Evolutionary conservation across 2,113 vertebrate genomes (phyloP).

Genomic region (Tachysurus fulvidraco): DNA sequence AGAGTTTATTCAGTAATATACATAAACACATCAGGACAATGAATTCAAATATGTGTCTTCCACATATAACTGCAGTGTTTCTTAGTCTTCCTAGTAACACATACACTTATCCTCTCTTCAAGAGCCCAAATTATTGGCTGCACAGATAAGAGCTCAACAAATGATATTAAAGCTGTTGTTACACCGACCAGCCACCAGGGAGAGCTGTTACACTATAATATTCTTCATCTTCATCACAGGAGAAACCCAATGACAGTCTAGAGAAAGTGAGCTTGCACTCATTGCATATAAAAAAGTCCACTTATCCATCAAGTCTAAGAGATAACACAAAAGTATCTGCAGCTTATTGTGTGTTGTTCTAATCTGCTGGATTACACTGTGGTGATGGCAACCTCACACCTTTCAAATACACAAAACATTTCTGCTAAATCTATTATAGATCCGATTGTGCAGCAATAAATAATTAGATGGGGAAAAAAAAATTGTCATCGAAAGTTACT

Average conservation of each 20-base stretch:
- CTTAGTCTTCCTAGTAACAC: slow-evolving; percentile 68
- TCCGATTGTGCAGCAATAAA: not conserved
- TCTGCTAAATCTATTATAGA: not conserved
- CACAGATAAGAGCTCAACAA: slow-evolving; percentile 53
- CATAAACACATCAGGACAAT: not conserved
- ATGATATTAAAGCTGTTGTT: slow-evolving; percentile 55
- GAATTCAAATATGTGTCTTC: not conserved
- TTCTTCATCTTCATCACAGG: not conserved
- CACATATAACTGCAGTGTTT: slow-evolving; percentile 51
- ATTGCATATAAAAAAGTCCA: not conserved
- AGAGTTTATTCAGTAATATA: not conserved
- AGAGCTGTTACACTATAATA: slow-evolving; percentile 13
- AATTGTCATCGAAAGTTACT: not conserved
- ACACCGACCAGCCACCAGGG: slow-evolving; percentile 50
- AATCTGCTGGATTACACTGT: not conserved
- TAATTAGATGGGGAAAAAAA: not conserved
- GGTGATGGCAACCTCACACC: not conserved
- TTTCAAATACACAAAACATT: not conserved
- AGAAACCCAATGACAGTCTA: not conserved
- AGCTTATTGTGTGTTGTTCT: not conserved
- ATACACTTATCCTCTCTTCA: slow-evolving; percentile 49
- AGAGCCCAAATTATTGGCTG: slow-evolving; percentile 61
- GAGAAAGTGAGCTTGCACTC: not conserved
- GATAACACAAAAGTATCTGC: not conserved
- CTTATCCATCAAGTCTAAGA: not conserved